Evolutionary conservation across 2,797 vertebrate species (phyloP), one percentile per base, ranked within the genome.

Genomic region (Aeoliscus strigatus): DNA sequence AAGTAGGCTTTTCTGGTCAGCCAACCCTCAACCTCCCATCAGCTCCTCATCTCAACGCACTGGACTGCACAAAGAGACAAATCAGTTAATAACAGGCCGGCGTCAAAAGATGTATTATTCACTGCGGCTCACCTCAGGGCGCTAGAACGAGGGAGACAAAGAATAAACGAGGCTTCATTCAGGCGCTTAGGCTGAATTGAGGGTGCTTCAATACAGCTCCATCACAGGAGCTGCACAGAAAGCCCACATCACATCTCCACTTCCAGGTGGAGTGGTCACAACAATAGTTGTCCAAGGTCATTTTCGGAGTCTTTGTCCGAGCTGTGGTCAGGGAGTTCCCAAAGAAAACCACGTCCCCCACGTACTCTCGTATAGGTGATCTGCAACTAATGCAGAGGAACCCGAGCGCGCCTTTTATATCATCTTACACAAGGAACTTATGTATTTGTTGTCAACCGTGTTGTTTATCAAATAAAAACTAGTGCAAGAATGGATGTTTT

Each of bases 1-100:
- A 77, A 82, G 63, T 61, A 37, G 61, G 67, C 67, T 58, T 73
- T 70, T 75, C 70, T 77, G 63, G 63, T 73, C 71, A 74, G 69
- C 41, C 50, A 59, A 43, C 54, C 50, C 36, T 16, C 52, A 66
- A 38, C 60, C n/a, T 30, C 51, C 60, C 18, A 56, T 51, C 66
- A 61, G 43, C 40, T 35, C 2, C 41, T 48, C 42, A 62, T 73
- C 51, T 58, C 39, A 48, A 33, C 0, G 47, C 70, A 59, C 16
- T 40, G 62, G 62, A 51, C 55, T 42, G 27, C 45, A 66, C 52
- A 59, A 41, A 53, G 40, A 57, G 39, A 68, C 29, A 40, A 48
- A 56, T 51, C 46, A 51, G 40, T 51, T 49, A 62, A 74, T 69
- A 59, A 73, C 49, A 60, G 60, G 9, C 2, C 4, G 41, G 42